Base-by-base conservation (phyloP, 2,113 vertebrate species). In the Syrrhaptes paradoxus region DNA sequence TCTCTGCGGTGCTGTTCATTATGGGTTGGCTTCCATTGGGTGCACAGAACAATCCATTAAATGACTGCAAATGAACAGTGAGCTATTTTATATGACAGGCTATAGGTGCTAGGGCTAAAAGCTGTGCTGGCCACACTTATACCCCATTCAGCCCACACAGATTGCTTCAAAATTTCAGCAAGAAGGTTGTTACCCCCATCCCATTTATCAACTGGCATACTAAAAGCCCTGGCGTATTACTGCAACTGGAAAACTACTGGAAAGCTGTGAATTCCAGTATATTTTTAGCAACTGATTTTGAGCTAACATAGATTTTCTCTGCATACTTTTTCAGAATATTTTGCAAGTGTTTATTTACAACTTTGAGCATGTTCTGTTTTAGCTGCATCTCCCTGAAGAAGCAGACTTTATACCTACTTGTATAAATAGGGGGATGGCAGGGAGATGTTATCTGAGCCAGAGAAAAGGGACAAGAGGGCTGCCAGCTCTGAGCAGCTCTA, bases 1-100 rank as follows among this genome's bases (percentile, higher is more conserved):
- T 86, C 57, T 88, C 85, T 90, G 85, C 85, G 89, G 72, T 89
- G 57, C 72, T 52, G 65, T 84, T 96, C 65, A 22, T 94, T 92
- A 75, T 0, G 22, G 25, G 17, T 49, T 93, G 76, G 79, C 66
- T 88, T 81, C 83, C 10, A 3, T 63, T 81, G 61, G 70, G 49
- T 57, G 62, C 73, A 59, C 16, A 31, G 87, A 71, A 38, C 59
- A 67, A 65, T 52, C 76, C 73, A 74, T 78, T 78, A 89, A 81
- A 88, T 58, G 57, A 78, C 36, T 87, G 52, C 90, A 92, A 51
- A 89, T 8, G 45, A 81, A 26, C 68, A 84, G 52, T 15, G 38
- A 86, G 68, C 41, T 61, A 48, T 78, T 63, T 49, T 29, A 32
- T 63, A 80, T 75, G 59, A 10, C 38, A 67, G 32, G 11, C 66